phyloP scores from a whole-genome alignment of 2,113 vertebrate genomes.

The Bubo bubo region DNA sequence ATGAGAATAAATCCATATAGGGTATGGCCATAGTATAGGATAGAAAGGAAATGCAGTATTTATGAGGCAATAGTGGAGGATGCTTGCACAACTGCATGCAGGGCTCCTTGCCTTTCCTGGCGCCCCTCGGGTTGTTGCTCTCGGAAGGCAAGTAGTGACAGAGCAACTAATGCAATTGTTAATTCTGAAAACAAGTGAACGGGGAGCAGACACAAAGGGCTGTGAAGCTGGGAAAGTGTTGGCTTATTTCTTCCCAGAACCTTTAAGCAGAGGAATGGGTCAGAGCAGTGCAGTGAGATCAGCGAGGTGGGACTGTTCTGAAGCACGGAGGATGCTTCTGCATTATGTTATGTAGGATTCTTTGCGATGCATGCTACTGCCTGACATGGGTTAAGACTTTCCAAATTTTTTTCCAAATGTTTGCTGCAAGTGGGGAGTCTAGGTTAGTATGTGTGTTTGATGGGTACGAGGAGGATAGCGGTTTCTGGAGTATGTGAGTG shows the following conservation, averaged over 20 bases:
- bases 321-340: neutral
- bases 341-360: neutral
- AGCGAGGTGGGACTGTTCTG: neutral
- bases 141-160: neutral
- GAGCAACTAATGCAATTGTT: neutral
- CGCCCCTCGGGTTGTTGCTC: neutral
- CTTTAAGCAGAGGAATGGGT: neutral
- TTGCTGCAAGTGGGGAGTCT: neutral
- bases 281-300: neutral
- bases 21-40: neutral
- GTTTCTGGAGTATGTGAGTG: neutral
- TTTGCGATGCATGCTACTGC: neutral
- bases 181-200: neutral
- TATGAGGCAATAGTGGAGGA: neutral
- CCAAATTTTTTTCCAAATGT: neutral
- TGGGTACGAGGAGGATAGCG: neutral
- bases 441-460: neutral
- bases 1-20: neutral
- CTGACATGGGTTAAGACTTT: neutral
- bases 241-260: neutral
- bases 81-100: fast-evolving
- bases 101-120: neutral
- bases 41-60: neutral
- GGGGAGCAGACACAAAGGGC: neutral
- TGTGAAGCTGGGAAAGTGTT: neutral